Percentiles rank a stretch among this genome's conserved stretches.
These are phyloP conservation scores for Epizoanthus ramosus DNA, from an alignment of 92 coral and sea anemone species.

Conservation along the genomic window DNA sequence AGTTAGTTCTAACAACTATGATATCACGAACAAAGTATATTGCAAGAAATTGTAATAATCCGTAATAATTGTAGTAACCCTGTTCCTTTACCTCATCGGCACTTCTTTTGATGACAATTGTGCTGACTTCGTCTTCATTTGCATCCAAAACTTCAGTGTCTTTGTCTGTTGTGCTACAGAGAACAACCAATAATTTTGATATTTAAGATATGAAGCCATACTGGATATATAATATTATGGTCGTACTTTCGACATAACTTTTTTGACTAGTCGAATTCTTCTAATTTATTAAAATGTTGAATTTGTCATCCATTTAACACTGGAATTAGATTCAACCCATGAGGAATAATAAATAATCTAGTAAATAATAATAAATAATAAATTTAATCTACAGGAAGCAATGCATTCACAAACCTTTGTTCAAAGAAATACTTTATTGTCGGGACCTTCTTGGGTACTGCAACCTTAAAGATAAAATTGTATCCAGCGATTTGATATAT, in stretches of 20 bases:
- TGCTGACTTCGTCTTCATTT: neutral
- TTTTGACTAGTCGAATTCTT: too few species aligned
- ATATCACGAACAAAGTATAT: too few species aligned
- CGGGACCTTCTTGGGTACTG: constrained; percentile 51
- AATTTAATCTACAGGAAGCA: too few species aligned
- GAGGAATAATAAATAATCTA: too few species aligned
- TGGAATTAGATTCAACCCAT: too few species aligned
- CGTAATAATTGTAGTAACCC: too few species aligned
- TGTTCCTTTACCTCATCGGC: constrained; percentile 30
- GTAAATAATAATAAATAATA: too few species aligned
- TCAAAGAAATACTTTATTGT: constrained; percentile 67
- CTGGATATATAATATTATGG: too few species aligned
- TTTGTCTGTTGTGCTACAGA: neutral
- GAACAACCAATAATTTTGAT: neutral
- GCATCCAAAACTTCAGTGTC: neutral
- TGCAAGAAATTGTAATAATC: neutral
- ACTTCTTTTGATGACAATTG: neutral
- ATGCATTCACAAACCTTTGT: constrained; percentile 27
- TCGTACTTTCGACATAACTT: too few species aligned
- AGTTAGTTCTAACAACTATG: too few species aligned
- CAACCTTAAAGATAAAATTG: constrained; percentile 26
- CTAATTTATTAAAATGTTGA: too few species aligned
- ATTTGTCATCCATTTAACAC: too few species aligned
- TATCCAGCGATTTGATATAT: neutral
- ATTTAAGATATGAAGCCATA: neutral